Conservation (phyloP, 2,113 vertebrate genomes). For the Prolemur simus region DNA sequence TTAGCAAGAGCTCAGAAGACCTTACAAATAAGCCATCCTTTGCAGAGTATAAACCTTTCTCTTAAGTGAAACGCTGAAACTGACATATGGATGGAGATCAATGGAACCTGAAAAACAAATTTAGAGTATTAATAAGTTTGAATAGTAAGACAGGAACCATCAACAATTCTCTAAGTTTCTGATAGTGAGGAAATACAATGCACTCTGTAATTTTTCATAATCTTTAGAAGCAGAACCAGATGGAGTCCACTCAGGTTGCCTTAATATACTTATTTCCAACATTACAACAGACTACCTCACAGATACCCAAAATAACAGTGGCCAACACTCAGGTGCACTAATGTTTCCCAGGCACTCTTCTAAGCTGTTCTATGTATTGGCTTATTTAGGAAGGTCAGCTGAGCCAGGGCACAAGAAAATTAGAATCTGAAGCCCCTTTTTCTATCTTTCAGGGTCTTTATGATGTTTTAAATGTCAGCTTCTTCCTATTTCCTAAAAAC, state of each 20-base stretch:
- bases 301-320: not conserved
- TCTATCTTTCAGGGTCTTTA: not conserved
- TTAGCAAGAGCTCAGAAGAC: not conserved
- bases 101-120: not conserved
- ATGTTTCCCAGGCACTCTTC: not conserved
- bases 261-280: not conserved
- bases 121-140: not conserved
- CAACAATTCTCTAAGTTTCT: not conserved
- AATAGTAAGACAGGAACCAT: not conserved
- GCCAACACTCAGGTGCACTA: accelerated
- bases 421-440: not conserved
- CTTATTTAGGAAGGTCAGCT: not conserved
- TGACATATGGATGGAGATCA: not conserved
- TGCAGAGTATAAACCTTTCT: not conserved
- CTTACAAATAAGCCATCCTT: not conserved
- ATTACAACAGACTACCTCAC: not conserved
- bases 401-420: not conserved
- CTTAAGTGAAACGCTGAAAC: not conserved
- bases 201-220: too few species aligned
- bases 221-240: not conserved
- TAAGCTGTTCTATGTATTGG: not conserved
- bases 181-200: not conserved
- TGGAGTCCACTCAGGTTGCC: not conserved
- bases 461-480: not conserved
- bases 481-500: not conserved